phyloP scores from a whole-genome alignment of 2,113 vertebrate species.

The Capreolus pygargus region DNA sequence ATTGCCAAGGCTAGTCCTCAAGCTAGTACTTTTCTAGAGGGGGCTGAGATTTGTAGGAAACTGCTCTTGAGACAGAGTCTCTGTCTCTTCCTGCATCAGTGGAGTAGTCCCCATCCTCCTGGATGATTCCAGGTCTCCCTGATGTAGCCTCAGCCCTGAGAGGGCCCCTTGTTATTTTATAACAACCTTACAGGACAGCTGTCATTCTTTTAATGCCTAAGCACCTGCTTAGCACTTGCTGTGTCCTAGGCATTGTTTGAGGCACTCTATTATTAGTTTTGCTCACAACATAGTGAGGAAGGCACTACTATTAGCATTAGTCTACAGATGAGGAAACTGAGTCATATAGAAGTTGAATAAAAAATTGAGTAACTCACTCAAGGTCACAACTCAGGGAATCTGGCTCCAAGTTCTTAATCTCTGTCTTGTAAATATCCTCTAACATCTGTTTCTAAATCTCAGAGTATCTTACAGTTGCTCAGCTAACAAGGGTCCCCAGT shows the following conservation, averaged over 20 bases:
- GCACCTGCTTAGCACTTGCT: background rate
- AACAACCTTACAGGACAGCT: background rate
- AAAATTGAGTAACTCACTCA: background rate
- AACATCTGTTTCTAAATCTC: background rate
- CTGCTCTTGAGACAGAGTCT: background rate
- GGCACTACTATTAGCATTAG: background rate
- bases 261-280: background rate
- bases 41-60: background rate
- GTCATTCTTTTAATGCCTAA: background rate
- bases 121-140: background rate
- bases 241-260: background rate
- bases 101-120: background rate
- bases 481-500: background rate
- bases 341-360: background rate
- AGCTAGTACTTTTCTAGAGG: background rate
- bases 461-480: background rate
- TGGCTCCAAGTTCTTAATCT: background rate
- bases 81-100: background rate
- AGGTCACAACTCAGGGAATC: background rate
- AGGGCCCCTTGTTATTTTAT: background rate
- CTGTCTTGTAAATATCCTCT: background rate
- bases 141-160: background rate
- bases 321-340: slow-evolving; percentile 18
- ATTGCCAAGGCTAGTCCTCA: background rate
- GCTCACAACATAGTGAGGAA: background rate